A percentile compares a stretch with the other conserved stretches of the same genome.
Evolutionary conservation across 2,797 vertebrate species (phyloP).

Genomic region (Numenius phaeopus): DNA sequence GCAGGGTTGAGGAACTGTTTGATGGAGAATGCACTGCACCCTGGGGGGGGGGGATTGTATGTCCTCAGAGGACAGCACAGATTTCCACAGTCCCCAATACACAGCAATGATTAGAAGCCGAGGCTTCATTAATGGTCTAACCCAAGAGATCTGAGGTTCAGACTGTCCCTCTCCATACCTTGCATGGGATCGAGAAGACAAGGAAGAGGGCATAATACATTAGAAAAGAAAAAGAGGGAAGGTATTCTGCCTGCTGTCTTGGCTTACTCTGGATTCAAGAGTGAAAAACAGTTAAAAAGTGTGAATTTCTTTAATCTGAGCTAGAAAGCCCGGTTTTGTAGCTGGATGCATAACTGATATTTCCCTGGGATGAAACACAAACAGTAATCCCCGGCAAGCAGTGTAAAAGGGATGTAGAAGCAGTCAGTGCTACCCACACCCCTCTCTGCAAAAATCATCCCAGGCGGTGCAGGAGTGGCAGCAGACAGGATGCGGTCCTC

Average conservation of each 20-base stretch:
- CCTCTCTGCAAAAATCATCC: neutral
- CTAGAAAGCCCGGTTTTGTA: neutral
- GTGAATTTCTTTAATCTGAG: neutral
- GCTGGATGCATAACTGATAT: accelerated
- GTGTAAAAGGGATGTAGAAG: neutral
- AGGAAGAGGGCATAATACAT: neutral
- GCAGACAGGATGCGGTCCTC: neutral
- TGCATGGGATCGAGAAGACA: neutral
- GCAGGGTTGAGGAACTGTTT: neutral
- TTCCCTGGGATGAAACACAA: neutral
- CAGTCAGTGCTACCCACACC: neutral
- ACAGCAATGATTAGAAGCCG: neutral
- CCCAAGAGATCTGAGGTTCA: neutral
- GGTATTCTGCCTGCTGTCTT: neutral
- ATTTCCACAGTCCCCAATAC: accelerated
- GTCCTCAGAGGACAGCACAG: neutral
- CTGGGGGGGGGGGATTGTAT: neutral
- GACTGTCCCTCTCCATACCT: neutral
- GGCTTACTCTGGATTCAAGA: neutral
- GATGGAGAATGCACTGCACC: neutral
- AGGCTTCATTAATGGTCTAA: neutral
- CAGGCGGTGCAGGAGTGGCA: neutral
- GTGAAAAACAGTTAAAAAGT: neutral
- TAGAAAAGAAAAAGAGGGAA: neutral
- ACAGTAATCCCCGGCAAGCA: neutral